Evolutionary conservation across 1,140 invertebrate species (phyloP).

Genomic region (Artemia franciscana): DNA sequence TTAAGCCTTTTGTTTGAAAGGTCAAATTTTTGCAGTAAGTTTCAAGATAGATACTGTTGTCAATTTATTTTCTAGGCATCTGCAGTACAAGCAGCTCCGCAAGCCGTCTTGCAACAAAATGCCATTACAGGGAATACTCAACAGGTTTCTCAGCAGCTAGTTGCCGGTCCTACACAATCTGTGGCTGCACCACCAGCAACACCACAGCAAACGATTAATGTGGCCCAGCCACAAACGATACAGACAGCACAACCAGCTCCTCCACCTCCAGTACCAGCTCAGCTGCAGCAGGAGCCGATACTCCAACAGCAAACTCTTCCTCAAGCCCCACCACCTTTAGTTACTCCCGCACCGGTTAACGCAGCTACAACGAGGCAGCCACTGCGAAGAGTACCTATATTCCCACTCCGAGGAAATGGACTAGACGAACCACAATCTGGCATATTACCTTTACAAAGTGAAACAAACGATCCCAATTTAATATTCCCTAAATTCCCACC

Average conservation of each 20-base stretch:
- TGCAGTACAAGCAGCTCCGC: too few relatives aligned
- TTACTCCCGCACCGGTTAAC: background rate
- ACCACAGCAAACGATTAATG: background rate
- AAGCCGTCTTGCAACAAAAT: too few relatives aligned
- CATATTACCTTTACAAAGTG: slow-evolving; percentile 7
- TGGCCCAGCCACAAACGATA: background rate
- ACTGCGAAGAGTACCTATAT: slow-evolving; percentile 4
- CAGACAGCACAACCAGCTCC: background rate
- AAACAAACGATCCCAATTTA: slow-evolving; percentile 5
- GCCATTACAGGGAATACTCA: too few relatives aligned
- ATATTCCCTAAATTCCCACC: slow-evolving; percentile 8
- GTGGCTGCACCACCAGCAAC: background rate
- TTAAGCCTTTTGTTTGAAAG: too few relatives aligned
- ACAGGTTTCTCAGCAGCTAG: too few relatives aligned
- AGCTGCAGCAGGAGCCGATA: background rate
- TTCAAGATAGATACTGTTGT: too few relatives aligned
- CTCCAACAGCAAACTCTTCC: background rate
- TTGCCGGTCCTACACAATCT: background rate
- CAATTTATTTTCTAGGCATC: too few relatives aligned
- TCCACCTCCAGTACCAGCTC: background rate
- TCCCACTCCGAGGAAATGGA: slow-evolving; percentile 6
- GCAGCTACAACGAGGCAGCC: slow-evolving; percentile 4
- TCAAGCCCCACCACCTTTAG: background rate
- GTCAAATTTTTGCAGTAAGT: too few relatives aligned
- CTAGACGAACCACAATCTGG: slow-evolving; percentile 6